Evolutionary conservation across 1,140 invertebrate species (phyloP), one percentile per base, ranked within the genome.

Genomic region (Anagrus nilaparvatae): DNA sequence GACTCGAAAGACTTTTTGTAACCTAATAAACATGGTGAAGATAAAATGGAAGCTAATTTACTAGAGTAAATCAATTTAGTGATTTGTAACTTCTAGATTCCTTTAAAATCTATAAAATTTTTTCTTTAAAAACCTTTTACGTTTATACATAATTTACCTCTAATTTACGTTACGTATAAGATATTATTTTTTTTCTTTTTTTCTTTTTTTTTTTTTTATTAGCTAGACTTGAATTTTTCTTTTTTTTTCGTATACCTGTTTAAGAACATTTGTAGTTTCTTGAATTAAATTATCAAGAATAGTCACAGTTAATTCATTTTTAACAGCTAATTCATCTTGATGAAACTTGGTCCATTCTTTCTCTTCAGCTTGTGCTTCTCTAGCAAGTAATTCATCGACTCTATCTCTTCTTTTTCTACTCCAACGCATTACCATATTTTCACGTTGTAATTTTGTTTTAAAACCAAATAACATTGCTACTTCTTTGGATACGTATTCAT

Each of bases 261-360:
- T 63, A n/a, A 63, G 63, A 36, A 67, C 55, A 38, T 52, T 58
- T 5, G 70, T 69, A 13, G 81, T 80, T 50, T 84, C 80, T 25
- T 65, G 58, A 8, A 84, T 46, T 14, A 84, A 58, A 19, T 67
- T 67, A 42, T 81, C 72, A 30, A 82, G 61, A 52, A 84, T 74
- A 30, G 73, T 69, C 42, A 75, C 68, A 1, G 78, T 76, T 5
- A 83, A 59, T 46, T 78, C 72, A 52, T 80, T 74, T 56, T 83
- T 84, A 4, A 84, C 75, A 8, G 73, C 67, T 3, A 77, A 54
- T 54, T 83, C 81, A 53, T 84, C 81, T 16, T 75, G 65, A 53
- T 81, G 76, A 54, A 80, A 84, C 52, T 80, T 78, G 0, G 78
- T 76, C 81, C 82, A 85, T 34, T 77, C 71, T 5, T 72, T 63